Evolutionary conservation across 2,797 vertebrate species (phyloP).

Genomic region (Poecilia wingei): DNA sequence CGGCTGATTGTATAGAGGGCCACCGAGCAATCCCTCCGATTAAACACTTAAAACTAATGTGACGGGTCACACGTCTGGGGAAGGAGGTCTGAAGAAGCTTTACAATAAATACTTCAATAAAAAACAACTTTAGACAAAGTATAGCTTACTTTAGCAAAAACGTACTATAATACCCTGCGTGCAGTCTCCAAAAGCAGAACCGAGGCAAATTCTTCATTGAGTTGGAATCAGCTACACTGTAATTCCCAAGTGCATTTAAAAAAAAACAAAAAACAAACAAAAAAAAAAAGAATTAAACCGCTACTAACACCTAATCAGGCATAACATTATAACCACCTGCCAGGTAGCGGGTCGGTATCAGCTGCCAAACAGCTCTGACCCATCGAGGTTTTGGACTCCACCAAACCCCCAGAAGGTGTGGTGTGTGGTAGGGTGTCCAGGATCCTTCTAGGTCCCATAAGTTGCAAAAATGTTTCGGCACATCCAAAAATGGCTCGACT

Average conservation of each 20-base stretch:
- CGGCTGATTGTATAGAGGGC: conserved; percentile 74
- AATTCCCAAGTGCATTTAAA: conserved; percentile 51
- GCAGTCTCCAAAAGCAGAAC: conserved; percentile 37
- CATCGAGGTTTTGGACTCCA: background rate
- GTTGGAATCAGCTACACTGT: conserved; percentile 31
- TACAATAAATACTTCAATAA: conserved; percentile 77
- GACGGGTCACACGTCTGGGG: conserved; percentile 30
- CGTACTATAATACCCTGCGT: conserved; percentile 52
- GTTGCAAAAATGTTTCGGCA: background rate
- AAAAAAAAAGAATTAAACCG: conserved; percentile 22
- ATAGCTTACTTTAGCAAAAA: conserved; percentile 42
- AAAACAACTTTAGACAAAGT: conserved; percentile 69
- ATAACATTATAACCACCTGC: conserved; percentile 2
- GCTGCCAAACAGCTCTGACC: background rate
- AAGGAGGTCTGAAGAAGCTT: conserved; percentile 41
- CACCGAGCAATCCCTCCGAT: conserved; percentile 42
- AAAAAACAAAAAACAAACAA: too few relatives aligned
- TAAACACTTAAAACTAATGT: conserved; percentile 38
- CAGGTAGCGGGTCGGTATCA: background rate
- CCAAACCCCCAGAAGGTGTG: background rate
- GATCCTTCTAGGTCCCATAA: background rate
- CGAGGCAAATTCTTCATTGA: conserved; percentile 20
- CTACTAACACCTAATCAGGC: conserved; percentile 2
- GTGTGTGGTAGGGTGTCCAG: background rate
- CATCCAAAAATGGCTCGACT: background rate